Percentiles rank a stretch among this genome's conserved stretches.
Conservation (phyloP, 2,797 vertebrate genomes). For the Peromyscus eremicus region DNA sequence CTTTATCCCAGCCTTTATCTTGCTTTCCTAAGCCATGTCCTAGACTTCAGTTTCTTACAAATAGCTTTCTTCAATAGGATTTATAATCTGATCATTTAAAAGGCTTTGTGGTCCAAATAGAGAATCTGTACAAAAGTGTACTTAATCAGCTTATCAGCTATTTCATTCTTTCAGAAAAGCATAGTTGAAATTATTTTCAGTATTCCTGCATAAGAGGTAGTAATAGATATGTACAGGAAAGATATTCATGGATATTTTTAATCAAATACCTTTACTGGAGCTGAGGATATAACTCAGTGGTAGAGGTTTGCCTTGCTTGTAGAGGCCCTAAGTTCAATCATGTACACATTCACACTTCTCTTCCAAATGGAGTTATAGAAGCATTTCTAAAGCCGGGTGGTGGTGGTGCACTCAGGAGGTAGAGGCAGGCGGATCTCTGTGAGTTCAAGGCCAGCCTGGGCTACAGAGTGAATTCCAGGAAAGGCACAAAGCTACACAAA, state of each 20-base stretch:
- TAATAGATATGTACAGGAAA: slow-evolving; percentile 34
- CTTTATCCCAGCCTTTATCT: slow-evolving; percentile 42
- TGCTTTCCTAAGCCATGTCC: slow-evolving; percentile 20
- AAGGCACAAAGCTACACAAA: too few relatives aligned
- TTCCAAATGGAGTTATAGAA: slow-evolving; percentile 52
- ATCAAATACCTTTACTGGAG: background rate
- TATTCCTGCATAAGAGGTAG: background rate
- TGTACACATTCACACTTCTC: background rate
- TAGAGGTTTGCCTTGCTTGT: background rate
- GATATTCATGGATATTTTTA: background rate
- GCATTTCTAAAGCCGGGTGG: background rate
- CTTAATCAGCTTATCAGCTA: slow-evolving; percentile 5
- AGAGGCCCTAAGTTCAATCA: background rate
- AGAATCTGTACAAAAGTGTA: slow-evolving; percentile 49
- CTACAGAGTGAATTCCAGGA: too few relatives aligned
- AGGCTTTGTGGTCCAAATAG: slow-evolving; percentile 36
- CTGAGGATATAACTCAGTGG: background rate
- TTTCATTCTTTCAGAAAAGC: slow-evolving; percentile 45
- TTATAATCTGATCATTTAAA: slow-evolving; percentile 39
- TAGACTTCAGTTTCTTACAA: slow-evolving; percentile 21
- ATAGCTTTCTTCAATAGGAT: slow-evolving; percentile 33
- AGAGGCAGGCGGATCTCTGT: too few relatives aligned
- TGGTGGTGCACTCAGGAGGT: too few relatives aligned
- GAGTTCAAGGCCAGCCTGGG: too few relatives aligned
- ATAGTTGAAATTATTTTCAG: slow-evolving; percentile 37